These are phyloP conservation scores for Bombus vancouverensis DNA, from an alignment of 1,140 invertebrate species.

Conservation along the genomic window DNA sequence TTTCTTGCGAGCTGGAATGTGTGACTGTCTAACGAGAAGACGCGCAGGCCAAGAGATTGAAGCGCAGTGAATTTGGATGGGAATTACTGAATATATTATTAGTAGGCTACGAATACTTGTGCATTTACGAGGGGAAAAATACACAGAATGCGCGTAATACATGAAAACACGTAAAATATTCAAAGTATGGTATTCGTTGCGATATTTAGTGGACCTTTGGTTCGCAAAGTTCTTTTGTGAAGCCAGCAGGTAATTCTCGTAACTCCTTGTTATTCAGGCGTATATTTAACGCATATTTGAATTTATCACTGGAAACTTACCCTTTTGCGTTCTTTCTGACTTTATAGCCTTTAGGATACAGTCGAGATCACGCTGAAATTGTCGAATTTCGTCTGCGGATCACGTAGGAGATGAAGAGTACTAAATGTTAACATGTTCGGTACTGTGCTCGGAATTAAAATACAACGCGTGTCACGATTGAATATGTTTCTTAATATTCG, in stretches of 20 bases:
- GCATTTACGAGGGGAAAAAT: no score
- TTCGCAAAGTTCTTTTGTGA: background rate
- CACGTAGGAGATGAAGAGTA: background rate
- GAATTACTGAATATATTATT: no score
- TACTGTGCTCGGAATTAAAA: background rate
- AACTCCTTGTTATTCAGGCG: background rate
- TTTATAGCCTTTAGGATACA: background rate
- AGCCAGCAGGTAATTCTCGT: background rate
- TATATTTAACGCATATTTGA: background rate
- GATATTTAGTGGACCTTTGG: no score
- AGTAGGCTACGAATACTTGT: no score
- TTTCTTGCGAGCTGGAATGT: background rate
- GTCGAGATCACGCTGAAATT: background rate
- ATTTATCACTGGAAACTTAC: background rate
- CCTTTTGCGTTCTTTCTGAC: no score
- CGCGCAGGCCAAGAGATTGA: no score
- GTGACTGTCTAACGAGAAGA: background rate
- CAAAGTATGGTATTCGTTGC: background rate
- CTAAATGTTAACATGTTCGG: background rate
- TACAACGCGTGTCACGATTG: background rate
- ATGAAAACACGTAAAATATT: background rate
- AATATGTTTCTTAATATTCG: no score
- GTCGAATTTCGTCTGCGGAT: background rate
- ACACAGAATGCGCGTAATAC: no score
- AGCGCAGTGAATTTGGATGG: no score